Conservation (phyloP, 2,797 vertebrate genomes). For the Enteromius thamalakanensis region DNA sequence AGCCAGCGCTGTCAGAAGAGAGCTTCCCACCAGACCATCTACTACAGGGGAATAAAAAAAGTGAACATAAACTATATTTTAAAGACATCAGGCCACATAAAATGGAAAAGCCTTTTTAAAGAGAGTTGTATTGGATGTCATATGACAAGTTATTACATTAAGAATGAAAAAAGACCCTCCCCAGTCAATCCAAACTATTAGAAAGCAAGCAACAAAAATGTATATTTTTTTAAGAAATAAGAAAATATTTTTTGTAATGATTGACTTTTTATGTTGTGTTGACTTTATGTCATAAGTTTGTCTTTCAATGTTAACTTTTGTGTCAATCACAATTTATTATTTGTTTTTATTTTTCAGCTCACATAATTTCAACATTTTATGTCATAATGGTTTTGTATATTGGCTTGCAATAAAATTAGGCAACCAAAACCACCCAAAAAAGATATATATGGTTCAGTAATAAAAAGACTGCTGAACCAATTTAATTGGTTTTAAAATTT, state of each 20-base stretch:
- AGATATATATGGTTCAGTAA: not conserved
- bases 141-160: not conserved
- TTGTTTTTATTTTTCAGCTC: no score
- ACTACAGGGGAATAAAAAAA: slow-evolving; percentile 28
- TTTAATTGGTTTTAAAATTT: not conserved
- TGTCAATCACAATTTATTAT: no score
- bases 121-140: not conserved
- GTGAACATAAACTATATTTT: not conserved
- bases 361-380: not conserved
- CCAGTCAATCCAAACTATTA: not conserved
- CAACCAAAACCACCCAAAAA: not conserved
- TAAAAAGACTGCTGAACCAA: not conserved
- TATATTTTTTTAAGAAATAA: no score
- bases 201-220: not conserved
- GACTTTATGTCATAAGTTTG: no score
- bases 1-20: slow-evolving; percentile 78
- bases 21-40: slow-evolving; percentile 79
- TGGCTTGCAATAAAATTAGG: not conserved
- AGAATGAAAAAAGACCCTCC: not conserved
- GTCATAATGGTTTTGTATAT: not conserved
- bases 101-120: not conserved
- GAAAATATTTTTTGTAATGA: not conserved
- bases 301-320: no score
- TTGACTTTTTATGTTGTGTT: not conserved
- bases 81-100: not conserved